phyloP scores from a whole-genome alignment of 2,113 vertebrate genomes.

The Melanostigma gelatinosum region DNA sequence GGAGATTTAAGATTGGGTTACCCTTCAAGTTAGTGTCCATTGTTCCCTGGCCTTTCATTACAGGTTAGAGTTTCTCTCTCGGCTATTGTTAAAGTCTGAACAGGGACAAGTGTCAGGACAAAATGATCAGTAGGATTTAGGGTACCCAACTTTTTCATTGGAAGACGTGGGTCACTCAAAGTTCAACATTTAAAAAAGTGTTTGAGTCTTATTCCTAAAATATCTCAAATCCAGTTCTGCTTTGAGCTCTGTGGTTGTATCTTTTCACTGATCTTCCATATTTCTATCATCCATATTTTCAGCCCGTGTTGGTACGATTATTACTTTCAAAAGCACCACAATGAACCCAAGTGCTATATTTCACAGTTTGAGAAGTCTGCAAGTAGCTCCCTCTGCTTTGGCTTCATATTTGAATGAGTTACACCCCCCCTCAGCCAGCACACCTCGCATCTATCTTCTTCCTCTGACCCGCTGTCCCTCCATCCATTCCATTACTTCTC shows the following conservation, averaged over 20 bases:
- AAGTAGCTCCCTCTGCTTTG: constrained; percentile 54
- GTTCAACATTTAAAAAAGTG: constrained; percentile 59
- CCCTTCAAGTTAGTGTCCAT: constrained; percentile 89
- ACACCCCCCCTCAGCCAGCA: constrained; percentile 47
- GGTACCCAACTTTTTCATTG: constrained; percentile 47
- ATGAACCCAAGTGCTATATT: constrained; percentile 17
- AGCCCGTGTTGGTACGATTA: background rate
- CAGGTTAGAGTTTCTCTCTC: constrained; percentile 92
- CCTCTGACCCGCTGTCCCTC: constrained; percentile 89
- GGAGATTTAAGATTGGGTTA: constrained; percentile 94
- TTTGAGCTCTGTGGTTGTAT: background rate
- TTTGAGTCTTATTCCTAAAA: constrained; percentile 1
- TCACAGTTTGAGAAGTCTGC: constrained; percentile 60
- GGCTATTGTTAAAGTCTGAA: constrained; percentile 85
- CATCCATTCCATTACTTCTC: constrained; percentile 86
- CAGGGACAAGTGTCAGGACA: constrained; percentile 80
- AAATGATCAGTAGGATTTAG: constrained; percentile 69
- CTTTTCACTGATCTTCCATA: background rate
- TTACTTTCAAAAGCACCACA: constrained; percentile 28
- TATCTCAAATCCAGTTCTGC: background rate
- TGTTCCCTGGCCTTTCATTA: constrained; percentile 93
- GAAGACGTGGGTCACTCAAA: constrained; percentile 59
- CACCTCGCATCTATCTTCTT: constrained; percentile 88
- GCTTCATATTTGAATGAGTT: constrained; percentile 75
- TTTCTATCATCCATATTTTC: background rate